These are phyloP conservation scores for Megaleporinus macrocephalus DNA, from an alignment of 2,113 vertebrate genomes.

Conservation along the genomic window DNA sequence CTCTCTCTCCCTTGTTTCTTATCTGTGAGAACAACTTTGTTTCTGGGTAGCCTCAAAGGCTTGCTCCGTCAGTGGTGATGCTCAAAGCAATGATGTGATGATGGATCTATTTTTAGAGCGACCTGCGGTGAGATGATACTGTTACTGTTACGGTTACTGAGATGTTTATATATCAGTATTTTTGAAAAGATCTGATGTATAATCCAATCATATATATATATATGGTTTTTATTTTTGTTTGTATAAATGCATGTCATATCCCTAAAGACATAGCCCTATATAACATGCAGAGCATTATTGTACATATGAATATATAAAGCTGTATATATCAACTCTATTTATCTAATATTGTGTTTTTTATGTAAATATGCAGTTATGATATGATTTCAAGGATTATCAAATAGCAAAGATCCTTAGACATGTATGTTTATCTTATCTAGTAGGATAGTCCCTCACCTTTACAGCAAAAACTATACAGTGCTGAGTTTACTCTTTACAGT, in stretches of 20 bases:
- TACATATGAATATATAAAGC: constrained; percentile 32
- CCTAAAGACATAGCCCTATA: constrained; percentile 35
- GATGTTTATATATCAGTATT: constrained; percentile 34
- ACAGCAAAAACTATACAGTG: background rate
- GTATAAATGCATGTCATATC: constrained; percentile 32
- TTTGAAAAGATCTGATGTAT: constrained; percentile 34
- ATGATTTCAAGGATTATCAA: constrained; percentile 34
- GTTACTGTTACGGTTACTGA: background rate
- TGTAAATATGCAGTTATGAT: constrained; percentile 10
- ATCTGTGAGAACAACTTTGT: background rate
- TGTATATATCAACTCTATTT: constrained; percentile 43
- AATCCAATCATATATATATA: constrained; percentile 12
- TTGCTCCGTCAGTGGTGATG: background rate
- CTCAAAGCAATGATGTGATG: background rate
- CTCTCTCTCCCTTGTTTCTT: background rate
- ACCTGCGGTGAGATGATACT: constrained; percentile 13
- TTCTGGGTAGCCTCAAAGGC: background rate
- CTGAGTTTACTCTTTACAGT: background rate
- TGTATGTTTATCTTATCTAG: background rate
- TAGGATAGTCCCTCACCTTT: constrained; percentile 9
- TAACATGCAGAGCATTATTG: constrained; percentile 36
- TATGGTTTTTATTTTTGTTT: constrained; percentile 6
- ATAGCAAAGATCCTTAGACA: constrained; percentile 13
- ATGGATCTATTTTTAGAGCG: constrained; percentile 37
- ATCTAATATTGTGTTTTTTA: constrained; percentile 34